phyloP scores from a whole-genome alignment of 2,113 vertebrate species.

The Lethenteron camtschaticum region DNA sequence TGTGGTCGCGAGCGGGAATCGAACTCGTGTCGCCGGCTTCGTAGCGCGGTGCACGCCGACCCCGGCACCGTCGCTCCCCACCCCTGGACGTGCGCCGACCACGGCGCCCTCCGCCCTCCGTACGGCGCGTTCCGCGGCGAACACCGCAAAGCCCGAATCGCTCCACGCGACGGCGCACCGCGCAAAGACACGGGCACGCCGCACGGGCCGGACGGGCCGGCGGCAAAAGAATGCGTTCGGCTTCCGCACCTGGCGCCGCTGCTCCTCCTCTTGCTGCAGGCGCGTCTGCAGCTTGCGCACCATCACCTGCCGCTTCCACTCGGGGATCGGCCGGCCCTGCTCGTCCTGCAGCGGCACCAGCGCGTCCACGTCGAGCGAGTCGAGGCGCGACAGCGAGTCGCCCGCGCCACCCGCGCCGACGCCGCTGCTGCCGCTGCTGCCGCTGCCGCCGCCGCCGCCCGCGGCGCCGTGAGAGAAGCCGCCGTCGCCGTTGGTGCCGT shows the following conservation, averaged over 20 bases:
- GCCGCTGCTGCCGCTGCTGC: constrained; percentile 24
- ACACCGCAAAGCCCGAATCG: not conserved
- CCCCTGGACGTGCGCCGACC: too few relatives aligned
- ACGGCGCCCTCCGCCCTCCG: not conserved
- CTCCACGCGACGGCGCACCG: not conserved
- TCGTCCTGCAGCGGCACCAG: constrained; percentile 68
- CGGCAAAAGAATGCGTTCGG: too few relatives aligned
- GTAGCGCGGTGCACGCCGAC: too few relatives aligned
- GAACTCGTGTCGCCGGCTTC: too few relatives aligned
- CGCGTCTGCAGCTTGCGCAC: constrained; percentile 71
- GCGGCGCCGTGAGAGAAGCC: constrained; percentile 16
- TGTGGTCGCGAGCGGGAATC: too few relatives aligned
- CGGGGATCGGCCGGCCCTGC: constrained; percentile 57
- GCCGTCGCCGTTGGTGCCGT: constrained; percentile 12
- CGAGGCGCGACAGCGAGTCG: constrained; percentile 15
- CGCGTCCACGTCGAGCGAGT: constrained; percentile 31
- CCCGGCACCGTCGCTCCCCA: too few relatives aligned
- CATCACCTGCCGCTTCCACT: constrained; percentile 89
- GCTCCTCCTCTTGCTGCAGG: constrained; percentile 82
- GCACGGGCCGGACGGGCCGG: too few relatives aligned
- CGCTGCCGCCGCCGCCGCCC: constrained; percentile 21
- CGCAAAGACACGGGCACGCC: too few relatives aligned
- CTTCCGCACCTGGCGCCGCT: constrained; percentile 49
- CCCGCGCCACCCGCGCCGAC: constrained; percentile 18
- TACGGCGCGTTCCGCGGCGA: rapidly evolving